Base-by-base conservation (phyloP, 2,113 vertebrate species). In the Heloderma charlesbogerti region DNA sequence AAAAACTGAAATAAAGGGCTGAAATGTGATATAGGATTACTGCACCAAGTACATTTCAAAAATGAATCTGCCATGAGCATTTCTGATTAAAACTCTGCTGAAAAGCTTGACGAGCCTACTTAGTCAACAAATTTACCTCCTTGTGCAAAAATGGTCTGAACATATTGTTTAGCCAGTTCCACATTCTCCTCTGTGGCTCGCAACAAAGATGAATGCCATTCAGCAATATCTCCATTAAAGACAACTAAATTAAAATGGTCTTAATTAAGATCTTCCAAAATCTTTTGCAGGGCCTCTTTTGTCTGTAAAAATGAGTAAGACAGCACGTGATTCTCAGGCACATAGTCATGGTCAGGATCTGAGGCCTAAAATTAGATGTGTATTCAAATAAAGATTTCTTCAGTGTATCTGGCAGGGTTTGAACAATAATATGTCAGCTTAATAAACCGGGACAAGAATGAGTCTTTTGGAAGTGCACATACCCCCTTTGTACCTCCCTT, bases 191-290 rank as follows among this genome's bases (percentile, higher is more conserved):
- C 5, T 0, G 94, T 95, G 84, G 97, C 97, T 82, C 87, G 92
- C 88, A 98, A 72, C 90, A 97, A 85, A 0, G 74, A 87, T 18
- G 89, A 91, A 43, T 91, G 92, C 97, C 96, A 97, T 67, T 92
- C 91, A 4, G 0, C 66, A 2, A 88, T 90, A 48, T 29, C 7
- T 1, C 1, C 3, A 82, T 0, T 96, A 89, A 97, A 97, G 92
- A 88, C 86, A 88, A 97, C 66, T 63, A 96, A 89, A 86, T 87
- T 95, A 93, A 97, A 97, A 90, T 92, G 95, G 77, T 98, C 97
- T 54, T 92, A 87, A 1, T 37, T 92, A 45, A 98, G 97, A 75
- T 98, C 97, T 31, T 85, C 94, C 80, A 98, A 90, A 89, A 98
- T 97, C 96, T 97, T 97, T 89, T 95, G 0, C 43, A 98, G 91